Percentiles rank a stretch among this genome's conserved stretches.
These are phyloP conservation scores for Amblyteles armatorius DNA, from an alignment of 2,888 invertebrate genomes.

Conservation along the genomic window DNA sequence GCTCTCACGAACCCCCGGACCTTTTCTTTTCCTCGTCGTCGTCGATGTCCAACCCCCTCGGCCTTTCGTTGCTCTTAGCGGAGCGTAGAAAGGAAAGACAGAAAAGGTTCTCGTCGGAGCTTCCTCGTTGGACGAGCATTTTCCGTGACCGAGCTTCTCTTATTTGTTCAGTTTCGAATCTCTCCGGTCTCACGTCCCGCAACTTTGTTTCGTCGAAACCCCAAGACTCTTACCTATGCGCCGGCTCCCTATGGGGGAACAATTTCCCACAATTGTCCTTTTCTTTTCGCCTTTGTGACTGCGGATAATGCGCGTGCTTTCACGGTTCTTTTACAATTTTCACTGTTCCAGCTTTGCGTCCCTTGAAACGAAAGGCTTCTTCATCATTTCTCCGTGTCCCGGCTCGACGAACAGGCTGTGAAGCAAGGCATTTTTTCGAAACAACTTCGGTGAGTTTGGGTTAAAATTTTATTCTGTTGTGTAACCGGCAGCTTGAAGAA, in stretches of 20 bases:
- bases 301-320: background rate
- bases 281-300: constrained; percentile 2
- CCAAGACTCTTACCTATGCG: constrained; percentile 9
- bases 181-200: constrained; percentile 40
- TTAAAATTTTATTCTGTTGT: too few species aligned
- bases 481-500: too few species aligned
- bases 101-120: constrained; percentile 28
- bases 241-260: background rate
- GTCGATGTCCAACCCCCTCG: constrained; percentile 7
- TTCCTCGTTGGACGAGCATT: constrained; percentile 51
- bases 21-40: constrained; percentile 33
- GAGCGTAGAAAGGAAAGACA: constrained; percentile 39
- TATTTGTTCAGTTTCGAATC: constrained; percentile 51
- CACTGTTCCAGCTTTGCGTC: background rate
- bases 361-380: background rate
- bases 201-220: constrained; percentile 50
- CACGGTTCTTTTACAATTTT: background rate
- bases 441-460: too few species aligned
- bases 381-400: too few species aligned
- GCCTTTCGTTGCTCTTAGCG: constrained; percentile 30
- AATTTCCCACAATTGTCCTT: constrained; percentile 1
- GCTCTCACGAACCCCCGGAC: constrained; percentile 40
- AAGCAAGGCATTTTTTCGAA: too few species aligned
- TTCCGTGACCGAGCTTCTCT: constrained; percentile 50
- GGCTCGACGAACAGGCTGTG: too few species aligned